These are phyloP conservation scores for Chrysemys picta DNA, from an alignment of 2,113 vertebrate species.

Conservation along the genomic window DNA sequence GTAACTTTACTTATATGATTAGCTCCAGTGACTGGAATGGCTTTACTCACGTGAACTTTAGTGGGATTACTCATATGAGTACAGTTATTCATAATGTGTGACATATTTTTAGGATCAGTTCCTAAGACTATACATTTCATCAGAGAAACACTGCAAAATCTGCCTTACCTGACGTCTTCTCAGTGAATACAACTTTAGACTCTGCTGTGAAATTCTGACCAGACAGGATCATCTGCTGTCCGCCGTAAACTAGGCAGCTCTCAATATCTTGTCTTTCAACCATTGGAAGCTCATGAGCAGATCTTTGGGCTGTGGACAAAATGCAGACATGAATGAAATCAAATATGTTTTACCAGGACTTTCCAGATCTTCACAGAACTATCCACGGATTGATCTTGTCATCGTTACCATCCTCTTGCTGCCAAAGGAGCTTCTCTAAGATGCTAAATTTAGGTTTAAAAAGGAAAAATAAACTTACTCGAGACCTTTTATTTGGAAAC, in stretches of 20 bases:
- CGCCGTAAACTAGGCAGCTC: constrained; percentile 92
- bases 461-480: constrained; percentile 77
- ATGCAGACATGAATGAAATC: constrained; percentile 70
- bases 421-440: constrained; percentile 70
- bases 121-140: neutral
- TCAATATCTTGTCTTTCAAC: constrained; percentile 97
- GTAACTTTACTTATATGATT: neutral
- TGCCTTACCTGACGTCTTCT: constrained; percentile 92
- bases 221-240: constrained; percentile 97
- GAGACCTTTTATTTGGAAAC: constrained; percentile 77
- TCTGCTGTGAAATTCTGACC: constrained; percentile 98
- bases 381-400: constrained; percentile 70
- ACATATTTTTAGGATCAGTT: neutral
- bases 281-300: constrained; percentile 97
- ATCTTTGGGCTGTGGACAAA: constrained; percentile 90
- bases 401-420: constrained; percentile 60
- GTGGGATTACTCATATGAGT: neutral
- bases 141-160: neutral
- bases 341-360: constrained; percentile 62
- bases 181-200: constrained; percentile 95
- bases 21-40: neutral
- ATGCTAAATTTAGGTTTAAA: constrained; percentile 72
- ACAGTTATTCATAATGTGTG: neutral
- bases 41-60: neutral
- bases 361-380: constrained; percentile 75